phyloP scores from a whole-genome alignment of 1,140 invertebrate genomes.

The Calephelis virginiensis region DNA sequence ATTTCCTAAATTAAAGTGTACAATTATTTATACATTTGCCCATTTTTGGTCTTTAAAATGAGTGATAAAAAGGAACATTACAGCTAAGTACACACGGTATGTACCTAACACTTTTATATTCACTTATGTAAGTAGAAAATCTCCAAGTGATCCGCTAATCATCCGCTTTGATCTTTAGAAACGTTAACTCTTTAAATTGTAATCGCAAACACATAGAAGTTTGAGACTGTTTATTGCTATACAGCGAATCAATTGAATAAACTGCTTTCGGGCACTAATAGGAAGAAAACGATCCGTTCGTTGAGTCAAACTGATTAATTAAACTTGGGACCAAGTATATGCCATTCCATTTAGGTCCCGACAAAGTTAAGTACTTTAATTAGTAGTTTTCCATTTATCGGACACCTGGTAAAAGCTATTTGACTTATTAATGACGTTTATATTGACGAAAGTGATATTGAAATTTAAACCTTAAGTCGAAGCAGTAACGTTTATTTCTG shows the following conservation, averaged over 20 bases:
- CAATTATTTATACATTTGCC: background rate
- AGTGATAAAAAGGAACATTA: conserved; percentile 61
- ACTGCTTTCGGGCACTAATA: conserved; percentile 65
- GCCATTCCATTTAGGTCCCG: conserved; percentile 60
- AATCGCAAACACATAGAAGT: conserved; percentile 54
- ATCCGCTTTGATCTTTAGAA: conserved; percentile 63
- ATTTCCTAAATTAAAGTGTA: background rate
- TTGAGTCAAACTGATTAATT: conserved; percentile 72
- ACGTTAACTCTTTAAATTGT: conserved; percentile 66
- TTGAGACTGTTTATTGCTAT: conserved; percentile 54
- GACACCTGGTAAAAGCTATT: conserved; percentile 71
- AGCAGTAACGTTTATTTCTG: conserved; percentile 28
- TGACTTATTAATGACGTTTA: conserved; percentile 57
- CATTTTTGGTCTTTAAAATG: conserved; percentile 19
- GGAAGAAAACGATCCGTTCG: conserved; percentile 59
- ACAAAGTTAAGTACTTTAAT: conserved; percentile 66
- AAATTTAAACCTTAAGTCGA: conserved; percentile 50
- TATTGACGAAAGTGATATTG: conserved; percentile 24
- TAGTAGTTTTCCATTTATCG: conserved; percentile 72
- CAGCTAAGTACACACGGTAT: conserved; percentile 42
- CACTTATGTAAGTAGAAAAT: conserved; percentile 61
- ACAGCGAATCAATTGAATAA: conserved; percentile 67
- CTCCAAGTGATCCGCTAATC: conserved; percentile 61
- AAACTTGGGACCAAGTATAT: conserved; percentile 58
- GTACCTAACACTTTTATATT: conserved; percentile 49